phyloP scores from a whole-genome alignment of 2,113 vertebrate genomes.

The Naja naja region DNA sequence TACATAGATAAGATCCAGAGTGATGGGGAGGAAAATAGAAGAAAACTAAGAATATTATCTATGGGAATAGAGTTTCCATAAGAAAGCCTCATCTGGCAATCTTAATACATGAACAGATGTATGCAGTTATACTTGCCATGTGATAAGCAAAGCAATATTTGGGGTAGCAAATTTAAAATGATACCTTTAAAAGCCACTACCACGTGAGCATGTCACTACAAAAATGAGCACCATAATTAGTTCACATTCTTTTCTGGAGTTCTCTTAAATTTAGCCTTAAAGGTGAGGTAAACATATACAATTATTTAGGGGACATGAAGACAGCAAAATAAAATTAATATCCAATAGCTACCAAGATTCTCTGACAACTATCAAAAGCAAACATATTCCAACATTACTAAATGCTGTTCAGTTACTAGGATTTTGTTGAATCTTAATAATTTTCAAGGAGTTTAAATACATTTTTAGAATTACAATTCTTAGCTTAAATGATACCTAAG shows the following conservation, averaged over 20 bases:
- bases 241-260: not conserved
- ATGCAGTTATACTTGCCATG: not conserved
- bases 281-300: not conserved
- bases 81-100: not conserved
- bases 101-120: not conserved
- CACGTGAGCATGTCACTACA: not conserved
- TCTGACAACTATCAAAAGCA: not conserved
- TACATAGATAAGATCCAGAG: not conserved
- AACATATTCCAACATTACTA: not conserved
- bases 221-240: not conserved
- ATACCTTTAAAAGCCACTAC: not conserved
- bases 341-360: not conserved
- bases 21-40: not conserved
- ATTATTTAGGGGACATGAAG: not conserved
- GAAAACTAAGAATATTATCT: not conserved
- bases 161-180: not conserved
- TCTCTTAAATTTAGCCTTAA: not conserved
- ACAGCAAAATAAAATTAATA: not conserved
- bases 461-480: not conserved
- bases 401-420: not conserved
- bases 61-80: not conserved
- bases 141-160: not conserved
- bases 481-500: not conserved
- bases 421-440: not conserved
- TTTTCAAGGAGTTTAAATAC: not conserved